Evolutionary conservation across 2,113 vertebrate genomes (phyloP).

Genomic region (Paramormyrops kingsleyae): DNA sequence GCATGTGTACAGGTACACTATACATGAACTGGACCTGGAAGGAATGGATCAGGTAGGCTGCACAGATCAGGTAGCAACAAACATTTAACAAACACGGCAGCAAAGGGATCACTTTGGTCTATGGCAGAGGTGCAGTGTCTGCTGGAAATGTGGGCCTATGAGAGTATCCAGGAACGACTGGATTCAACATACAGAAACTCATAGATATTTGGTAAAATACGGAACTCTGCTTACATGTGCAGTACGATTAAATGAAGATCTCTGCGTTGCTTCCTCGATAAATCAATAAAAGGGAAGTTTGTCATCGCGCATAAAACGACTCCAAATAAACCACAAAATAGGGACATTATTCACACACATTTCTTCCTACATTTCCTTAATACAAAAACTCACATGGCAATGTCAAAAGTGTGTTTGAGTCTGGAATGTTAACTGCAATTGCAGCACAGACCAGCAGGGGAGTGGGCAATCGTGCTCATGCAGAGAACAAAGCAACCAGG

Average conservation of each 20-base stretch:
- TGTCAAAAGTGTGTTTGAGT: background rate
- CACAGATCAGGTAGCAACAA: background rate
- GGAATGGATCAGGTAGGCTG: background rate
- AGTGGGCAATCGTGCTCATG: background rate
- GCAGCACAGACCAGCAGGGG: background rate
- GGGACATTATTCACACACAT: background rate
- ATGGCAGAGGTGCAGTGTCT: background rate
- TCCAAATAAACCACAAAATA: background rate
- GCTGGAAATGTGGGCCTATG: background rate
- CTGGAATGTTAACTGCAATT: background rate
- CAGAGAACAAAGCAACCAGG: background rate
- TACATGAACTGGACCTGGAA: background rate
- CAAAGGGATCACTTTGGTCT: background rate
- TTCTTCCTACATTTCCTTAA: background rate
- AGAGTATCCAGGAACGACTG: background rate
- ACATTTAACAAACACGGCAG: background rate
- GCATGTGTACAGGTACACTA: background rate
- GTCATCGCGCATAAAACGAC: background rate
- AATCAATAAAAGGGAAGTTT: background rate
- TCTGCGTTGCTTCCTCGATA: background rate
- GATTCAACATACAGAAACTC: background rate
- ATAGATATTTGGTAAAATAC: background rate
- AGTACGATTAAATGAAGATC: background rate
- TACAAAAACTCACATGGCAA: background rate
- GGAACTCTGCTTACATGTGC: background rate